These are phyloP conservation scores for Pollenia griseotomentosa DNA, from an alignment of 2,888 invertebrate genomes.

Conservation along the genomic window DNA sequence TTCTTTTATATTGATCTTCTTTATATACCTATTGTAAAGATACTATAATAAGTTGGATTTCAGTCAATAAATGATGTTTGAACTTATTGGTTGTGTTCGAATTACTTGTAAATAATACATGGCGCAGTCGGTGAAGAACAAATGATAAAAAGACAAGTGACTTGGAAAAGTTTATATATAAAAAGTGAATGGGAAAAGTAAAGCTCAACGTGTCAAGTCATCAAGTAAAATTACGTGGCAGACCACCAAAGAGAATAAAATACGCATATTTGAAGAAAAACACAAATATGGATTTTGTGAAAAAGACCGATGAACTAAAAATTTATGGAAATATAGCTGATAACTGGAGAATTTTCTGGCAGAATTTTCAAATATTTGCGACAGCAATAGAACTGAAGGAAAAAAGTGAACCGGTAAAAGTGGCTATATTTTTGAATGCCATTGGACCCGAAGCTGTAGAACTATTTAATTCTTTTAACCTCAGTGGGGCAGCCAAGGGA, in stretches of 20 bases:
- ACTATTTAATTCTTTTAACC: conserved; percentile 75
- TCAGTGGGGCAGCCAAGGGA: conserved; percentile 45
- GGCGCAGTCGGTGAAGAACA: conserved; percentile 5
- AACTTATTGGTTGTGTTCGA: no score
- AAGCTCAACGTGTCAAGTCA: conserved; percentile 1
- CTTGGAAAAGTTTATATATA: neutral
- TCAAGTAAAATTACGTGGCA: conserved; percentile 59
- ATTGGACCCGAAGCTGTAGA: conserved; percentile 77
- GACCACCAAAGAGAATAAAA: conserved; percentile 52
- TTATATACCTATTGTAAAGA: no score
- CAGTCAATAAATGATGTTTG: no score
- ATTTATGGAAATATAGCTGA: conserved; percentile 73
- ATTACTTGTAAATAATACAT: neutral
- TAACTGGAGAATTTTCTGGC: conserved; percentile 76
- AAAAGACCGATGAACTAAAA: conserved; percentile 68
- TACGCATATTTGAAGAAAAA: conserved; percentile 28
- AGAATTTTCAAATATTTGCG: conserved; percentile 75
- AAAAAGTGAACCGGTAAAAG: conserved; percentile 73
- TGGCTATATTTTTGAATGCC: conserved; percentile 76
- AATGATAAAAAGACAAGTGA: neutral
- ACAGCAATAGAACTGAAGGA: conserved; percentile 74
- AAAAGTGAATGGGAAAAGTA: conserved; percentile 23
- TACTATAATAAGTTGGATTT: no score
- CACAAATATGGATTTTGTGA: conserved; percentile 61
- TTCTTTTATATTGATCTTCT: no score